Evolutionary conservation across 2,113 vertebrate genomes (phyloP).

Genomic region (Melanocharis versteri): DNA sequence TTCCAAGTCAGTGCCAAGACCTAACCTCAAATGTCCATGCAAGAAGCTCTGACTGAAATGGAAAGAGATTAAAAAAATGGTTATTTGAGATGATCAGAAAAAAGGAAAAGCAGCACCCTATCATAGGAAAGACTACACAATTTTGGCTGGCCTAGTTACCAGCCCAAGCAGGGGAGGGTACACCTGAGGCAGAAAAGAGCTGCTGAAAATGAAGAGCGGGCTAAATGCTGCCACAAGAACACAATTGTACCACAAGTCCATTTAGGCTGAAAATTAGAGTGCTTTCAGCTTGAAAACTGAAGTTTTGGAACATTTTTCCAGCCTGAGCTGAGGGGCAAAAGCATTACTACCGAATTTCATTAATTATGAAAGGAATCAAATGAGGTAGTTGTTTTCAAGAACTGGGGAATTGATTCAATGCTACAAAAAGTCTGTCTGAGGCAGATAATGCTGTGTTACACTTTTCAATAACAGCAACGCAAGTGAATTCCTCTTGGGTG

Average conservation of each 20-base stretch:
- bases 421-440: conserved; percentile 64
- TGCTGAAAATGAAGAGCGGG: background rate
- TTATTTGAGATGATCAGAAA: background rate
- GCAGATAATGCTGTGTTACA: conserved; percentile 63
- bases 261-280: conserved; percentile 37
- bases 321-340: conserved; percentile 37
- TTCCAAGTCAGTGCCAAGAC: background rate
- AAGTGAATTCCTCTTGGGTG: conserved; percentile 57
- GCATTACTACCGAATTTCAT: conserved; percentile 53
- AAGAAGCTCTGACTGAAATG: background rate
- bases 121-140: background rate
- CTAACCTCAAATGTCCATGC: background rate
- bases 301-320: conserved; percentile 37
- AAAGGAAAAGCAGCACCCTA: background rate
- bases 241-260: background rate
- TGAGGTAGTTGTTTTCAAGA: conserved; percentile 62
- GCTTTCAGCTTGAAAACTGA: conserved; percentile 29
- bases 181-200: background rate
- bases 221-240: background rate
- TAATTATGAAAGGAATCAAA: conserved; percentile 69
- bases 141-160: background rate
- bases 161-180: background rate
- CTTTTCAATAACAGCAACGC: conserved; percentile 50
- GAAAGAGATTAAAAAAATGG: background rate
- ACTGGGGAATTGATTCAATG: conserved; percentile 62